phyloP scores from a whole-genome alignment of 2,888 invertebrate genomes.

The Operophtera brumata region DNA sequence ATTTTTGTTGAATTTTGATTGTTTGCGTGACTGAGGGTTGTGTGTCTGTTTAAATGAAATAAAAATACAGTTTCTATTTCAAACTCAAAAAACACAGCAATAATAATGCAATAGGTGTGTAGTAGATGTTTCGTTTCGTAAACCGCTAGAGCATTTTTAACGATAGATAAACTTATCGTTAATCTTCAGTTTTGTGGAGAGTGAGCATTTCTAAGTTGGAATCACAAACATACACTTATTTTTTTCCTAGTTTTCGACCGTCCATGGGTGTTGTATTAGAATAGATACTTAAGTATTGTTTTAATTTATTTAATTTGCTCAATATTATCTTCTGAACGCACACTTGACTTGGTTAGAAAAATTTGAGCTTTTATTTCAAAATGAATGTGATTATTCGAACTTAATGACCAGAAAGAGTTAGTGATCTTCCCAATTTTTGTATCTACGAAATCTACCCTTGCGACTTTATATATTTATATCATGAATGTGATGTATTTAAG shows the following conservation, averaged over 20 bases:
- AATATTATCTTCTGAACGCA: constrained; percentile 35
- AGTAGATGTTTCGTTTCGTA: constrained; percentile 57
- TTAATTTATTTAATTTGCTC: constrained; percentile 38
- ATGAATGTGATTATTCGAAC: constrained; percentile 60
- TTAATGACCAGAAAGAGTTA: constrained; percentile 67
- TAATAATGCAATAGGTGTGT: constrained; percentile 75
- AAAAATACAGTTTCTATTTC: constrained; percentile 46
- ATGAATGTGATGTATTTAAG: constrained; percentile 55
- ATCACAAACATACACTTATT: constrained; percentile 32
- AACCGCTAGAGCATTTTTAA: constrained; percentile 70
- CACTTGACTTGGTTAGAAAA: constrained; percentile 21
- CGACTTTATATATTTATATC: constrained; percentile 44
- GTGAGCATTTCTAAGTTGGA: constrained; percentile 16
- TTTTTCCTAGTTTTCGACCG: constrained; percentile 64
- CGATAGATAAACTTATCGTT: constrained; percentile 24
- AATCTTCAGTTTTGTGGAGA: constrained; percentile 22
- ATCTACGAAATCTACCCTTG: constrained; percentile 47
- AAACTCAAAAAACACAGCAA: constrained; percentile 63
- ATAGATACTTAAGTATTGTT: constrained; percentile 38
- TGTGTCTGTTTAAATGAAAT: not conserved
- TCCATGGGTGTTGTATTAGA: constrained; percentile 75
- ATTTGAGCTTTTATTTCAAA: constrained; percentile 54
- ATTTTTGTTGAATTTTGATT: not conserved
- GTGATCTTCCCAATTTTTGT: constrained; percentile 59
- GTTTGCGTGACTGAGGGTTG: constrained; percentile 1